Evolutionary conservation across 92 coral and sea anemone species (phyloP).

Genomic region (Palythoa caribaeorum): DNA sequence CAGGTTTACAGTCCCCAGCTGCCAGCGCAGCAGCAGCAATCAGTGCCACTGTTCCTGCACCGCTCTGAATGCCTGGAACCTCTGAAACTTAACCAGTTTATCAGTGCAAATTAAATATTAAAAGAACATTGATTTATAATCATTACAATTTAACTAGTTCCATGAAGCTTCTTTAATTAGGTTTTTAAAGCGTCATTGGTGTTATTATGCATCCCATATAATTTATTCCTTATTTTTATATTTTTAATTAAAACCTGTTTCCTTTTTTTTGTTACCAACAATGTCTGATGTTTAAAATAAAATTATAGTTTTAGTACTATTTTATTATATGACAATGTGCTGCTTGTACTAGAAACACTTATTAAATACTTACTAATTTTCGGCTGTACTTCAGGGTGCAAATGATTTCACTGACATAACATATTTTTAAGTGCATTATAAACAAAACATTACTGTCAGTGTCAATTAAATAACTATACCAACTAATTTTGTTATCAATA

Average conservation of each 20-base stretch:
- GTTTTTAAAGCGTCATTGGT: neutral
- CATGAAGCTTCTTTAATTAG: too few relatives aligned
- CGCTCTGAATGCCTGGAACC: slow-evolving; percentile 98
- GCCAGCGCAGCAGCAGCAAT: slow-evolving; percentile 98
- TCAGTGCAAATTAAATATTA: slow-evolving; percentile 53
- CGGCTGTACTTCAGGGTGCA: neutral
- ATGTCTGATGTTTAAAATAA: too few relatives aligned
- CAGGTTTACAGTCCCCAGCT: slow-evolving; percentile 89
- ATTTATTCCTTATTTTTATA: too few relatives aligned
- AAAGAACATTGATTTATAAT: neutral
- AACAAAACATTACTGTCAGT: too few relatives aligned
- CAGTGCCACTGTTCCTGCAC: slow-evolving; percentile 98
- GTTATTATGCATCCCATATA: neutral
- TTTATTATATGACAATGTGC: too few relatives aligned
- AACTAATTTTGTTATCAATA: too few relatives aligned
- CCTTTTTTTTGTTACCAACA: too few relatives aligned
- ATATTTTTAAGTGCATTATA: neutral
- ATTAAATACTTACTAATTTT: neutral
- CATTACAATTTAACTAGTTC: too few relatives aligned
- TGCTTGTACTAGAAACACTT: too few relatives aligned
- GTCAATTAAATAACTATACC: too few relatives aligned
- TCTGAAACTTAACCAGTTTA: slow-evolving; percentile 88
- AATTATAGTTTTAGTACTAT: too few relatives aligned
- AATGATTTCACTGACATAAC: neutral
- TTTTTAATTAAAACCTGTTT: too few relatives aligned